Conservation (phyloP, 2,888 invertebrate genomes). For the Apeira syringaria region DNA sequence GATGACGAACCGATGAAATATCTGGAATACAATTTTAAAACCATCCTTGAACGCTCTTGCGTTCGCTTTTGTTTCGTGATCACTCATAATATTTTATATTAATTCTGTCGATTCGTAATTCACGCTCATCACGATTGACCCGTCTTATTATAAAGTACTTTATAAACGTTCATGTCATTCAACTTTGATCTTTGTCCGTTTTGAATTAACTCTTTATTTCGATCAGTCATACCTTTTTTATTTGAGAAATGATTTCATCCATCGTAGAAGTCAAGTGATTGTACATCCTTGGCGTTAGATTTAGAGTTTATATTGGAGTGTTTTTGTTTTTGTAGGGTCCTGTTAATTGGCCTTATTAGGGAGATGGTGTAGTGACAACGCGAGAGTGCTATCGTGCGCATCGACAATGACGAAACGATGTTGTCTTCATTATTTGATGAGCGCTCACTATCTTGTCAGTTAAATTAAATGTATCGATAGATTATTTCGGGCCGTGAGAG, state of each 20-base stretch:
- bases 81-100: conserved; percentile 20
- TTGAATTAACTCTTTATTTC: conserved; percentile 69
- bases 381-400: conserved; percentile 81
- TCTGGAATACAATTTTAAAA: conserved; percentile 25
- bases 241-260: conserved; percentile 49
- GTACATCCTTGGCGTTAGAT: conserved; percentile 43
- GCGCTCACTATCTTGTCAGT: conserved; percentile 82
- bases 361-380: conserved; percentile 82
- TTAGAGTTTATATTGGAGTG: conserved; percentile 62
- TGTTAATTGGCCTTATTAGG: conserved; percentile 83
- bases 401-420: conserved; percentile 84
- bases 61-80: conserved; percentile 32
- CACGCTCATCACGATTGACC: conserved; percentile 63
- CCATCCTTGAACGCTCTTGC: conserved; percentile 13
- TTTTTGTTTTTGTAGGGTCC: conserved; percentile 50
- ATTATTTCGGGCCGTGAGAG: conserved; percentile 80
- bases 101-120: conserved; percentile 41
- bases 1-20: conserved; percentile 31
- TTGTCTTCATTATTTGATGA: conserved; percentile 83
- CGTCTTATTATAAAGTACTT: conserved; percentile 55
- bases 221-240: conserved; percentile 57
- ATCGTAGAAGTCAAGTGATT: conserved; percentile 37
- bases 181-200: conserved; percentile 77
- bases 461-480: conserved; percentile 83
- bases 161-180: conserved; percentile 66